Evolutionary conservation across 2,888 invertebrate species (phyloP).

Genomic region (Bellardia bayeri): DNA sequence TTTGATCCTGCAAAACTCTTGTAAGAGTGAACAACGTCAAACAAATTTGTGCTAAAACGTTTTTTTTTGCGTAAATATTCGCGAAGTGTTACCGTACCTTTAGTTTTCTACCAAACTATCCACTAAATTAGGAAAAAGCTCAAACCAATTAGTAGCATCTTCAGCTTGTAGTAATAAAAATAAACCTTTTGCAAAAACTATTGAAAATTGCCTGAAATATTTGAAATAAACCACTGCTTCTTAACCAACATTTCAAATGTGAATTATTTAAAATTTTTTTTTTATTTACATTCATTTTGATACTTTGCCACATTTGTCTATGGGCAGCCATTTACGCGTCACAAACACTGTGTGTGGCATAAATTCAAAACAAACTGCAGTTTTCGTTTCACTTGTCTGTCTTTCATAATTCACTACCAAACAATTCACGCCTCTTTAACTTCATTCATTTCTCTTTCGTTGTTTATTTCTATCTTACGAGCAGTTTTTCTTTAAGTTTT

Average conservation of each 20-base stretch:
- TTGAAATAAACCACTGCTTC: no score
- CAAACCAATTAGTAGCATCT: no score
- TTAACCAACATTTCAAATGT: not conserved
- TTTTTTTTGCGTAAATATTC: no score
- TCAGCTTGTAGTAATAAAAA: no score
- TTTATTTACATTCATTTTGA: not conserved
- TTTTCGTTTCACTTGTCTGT: slow-evolving; percentile 54
- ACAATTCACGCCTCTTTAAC: slow-evolving; percentile 59
- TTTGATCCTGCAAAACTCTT: no score
- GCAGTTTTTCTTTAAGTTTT: not conserved
- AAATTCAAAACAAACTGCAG: slow-evolving; percentile 20
- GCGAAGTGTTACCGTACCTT: no score
- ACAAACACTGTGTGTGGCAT: slow-evolving; percentile 52
- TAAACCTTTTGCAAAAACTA: no score
- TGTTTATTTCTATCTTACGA: not conserved
- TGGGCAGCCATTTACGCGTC: slow-evolving; percentile 2
- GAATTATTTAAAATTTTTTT: not conserved
- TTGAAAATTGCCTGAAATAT: no score
- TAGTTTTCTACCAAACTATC: no score
- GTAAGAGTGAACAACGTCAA: no score
- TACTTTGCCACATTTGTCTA: not conserved
- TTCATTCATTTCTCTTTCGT: slow-evolving; percentile 4
- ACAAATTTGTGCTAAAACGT: no score
- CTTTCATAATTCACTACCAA: slow-evolving; percentile 22
- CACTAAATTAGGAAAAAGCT: no score